These are phyloP conservation scores for Lepus townsendii DNA, from an alignment of 2,797 vertebrate species.

Conservation along the genomic window DNA sequence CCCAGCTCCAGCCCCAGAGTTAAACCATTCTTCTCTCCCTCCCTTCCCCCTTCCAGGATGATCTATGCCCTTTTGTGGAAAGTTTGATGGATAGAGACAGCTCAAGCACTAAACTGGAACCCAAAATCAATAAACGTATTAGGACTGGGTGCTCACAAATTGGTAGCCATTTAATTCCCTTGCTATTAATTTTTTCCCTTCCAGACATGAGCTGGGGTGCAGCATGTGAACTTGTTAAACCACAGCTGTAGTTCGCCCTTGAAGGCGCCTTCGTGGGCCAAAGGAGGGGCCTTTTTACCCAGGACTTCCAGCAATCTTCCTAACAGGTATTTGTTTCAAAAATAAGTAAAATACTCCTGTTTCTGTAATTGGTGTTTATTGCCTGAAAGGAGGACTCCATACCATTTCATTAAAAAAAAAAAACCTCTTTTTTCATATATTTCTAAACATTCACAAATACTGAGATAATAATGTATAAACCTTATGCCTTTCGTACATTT, in stretches of 20 bases:
- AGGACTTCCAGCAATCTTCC: not conserved
- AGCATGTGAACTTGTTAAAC: not conserved
- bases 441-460: slow-evolving; percentile 36
- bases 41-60: not conserved
- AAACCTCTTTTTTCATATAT: not conserved
- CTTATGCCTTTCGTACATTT: not conserved
- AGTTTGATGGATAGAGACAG: slow-evolving; percentile 75
- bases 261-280: not conserved
- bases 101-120: slow-evolving; percentile 75
- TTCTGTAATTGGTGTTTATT: not conserved
- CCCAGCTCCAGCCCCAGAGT: not conserved
- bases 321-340: slow-evolving; percentile 45
- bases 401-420: not conserved
- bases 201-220: not conserved
- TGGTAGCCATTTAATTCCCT: slow-evolving; percentile 78
- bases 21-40: not conserved
- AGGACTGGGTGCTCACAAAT: slow-evolving; percentile 84
- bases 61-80: slow-evolving; percentile 61
- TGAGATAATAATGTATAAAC: not conserved
- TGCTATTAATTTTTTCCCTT: slow-evolving; percentile 67
- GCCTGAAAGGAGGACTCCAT: not conserved
- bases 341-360: not conserved
- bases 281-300: not conserved
- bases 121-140: slow-evolving; percentile 84
- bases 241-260: slow-evolving; percentile 28